phyloP scores from a whole-genome alignment of 2,888 invertebrate genomes.

The Plebejus argus region DNA sequence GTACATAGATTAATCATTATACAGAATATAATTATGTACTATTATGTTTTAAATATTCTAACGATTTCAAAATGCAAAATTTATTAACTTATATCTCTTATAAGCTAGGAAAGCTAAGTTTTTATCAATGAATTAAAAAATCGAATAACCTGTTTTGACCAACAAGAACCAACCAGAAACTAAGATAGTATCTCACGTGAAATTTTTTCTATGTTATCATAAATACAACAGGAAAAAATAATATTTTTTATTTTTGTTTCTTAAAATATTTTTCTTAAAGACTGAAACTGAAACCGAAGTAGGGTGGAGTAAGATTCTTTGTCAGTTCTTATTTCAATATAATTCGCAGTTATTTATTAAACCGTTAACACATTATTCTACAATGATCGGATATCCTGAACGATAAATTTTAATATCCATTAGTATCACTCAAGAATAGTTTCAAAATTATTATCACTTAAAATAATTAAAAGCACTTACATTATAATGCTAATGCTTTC shows the following conservation, averaged over 20 bases:
- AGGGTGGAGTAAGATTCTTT: neutral
- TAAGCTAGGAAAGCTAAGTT: neutral
- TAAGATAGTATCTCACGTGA: neutral
- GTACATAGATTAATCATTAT: neutral
- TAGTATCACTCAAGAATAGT: neutral
- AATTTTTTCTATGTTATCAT: neutral
- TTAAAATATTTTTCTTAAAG: neutral
- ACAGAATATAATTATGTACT: neutral
- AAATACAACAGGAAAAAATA: neutral
- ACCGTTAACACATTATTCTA: neutral
- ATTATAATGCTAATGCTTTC: too few species aligned
- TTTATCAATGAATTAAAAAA: neutral
- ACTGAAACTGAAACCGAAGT: neutral
- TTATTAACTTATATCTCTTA: neutral
- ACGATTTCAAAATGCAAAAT: neutral
- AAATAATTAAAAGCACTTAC: neutral
- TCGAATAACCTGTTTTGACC: neutral
- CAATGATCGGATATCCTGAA: slow-evolving; percentile 29
- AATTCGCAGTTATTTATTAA: neutral
- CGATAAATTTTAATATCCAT: neutral
- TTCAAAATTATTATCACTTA: neutral
- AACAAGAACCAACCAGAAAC: neutral
- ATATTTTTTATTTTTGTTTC: neutral
- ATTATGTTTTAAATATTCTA: neutral
- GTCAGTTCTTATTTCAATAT: neutral